Evolutionary conservation across 1,140 invertebrate species (phyloP), one percentile per base, ranked within the genome.

Genomic region (Delia radicum): DNA sequence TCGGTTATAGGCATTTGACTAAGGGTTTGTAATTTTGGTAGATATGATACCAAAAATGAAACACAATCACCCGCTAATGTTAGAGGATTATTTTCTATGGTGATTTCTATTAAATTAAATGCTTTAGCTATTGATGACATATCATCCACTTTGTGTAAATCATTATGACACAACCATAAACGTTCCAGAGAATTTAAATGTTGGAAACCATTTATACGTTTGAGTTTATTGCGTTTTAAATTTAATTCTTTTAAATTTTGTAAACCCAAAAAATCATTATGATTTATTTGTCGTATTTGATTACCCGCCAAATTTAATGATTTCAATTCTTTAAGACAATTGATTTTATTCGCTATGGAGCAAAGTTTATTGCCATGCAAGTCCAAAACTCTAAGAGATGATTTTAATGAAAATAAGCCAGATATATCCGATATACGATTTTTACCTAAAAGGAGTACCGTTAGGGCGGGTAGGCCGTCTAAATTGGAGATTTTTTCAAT

Each of bases 271-370:
- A 97, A 90, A 81, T 94, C 94, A 83, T 88, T 91, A 76, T 87
- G 87, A 10, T 91, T 91, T 67, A 96, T 91, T 75, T 88, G 89
- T 78, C 91, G 90, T 62, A 98, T 92, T 82, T 94, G 92, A 87
- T 98, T 98, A 0, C 95, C 95, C 42, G 95, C 95, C 78, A 97
- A 89, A 88, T 98, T 98, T 7, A 98, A 87, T 0, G 97, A 95
- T 87, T 96, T 94, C 3, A 98, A 87, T 77, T 95, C 92, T 79
- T 90, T 90, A 62, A 91, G 85, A 77, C 88, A 89, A 7, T 87
- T 88, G 77, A 90, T 86, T 15, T 88, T 87, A 62, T 85, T 86
- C 4, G 89, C 87, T 81, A 89, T 87, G 6, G 74, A 82, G 37
- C 88, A 87, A 78, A 97, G 93, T 85, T 95, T 93, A 87, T 97